These are phyloP conservation scores for Gorilla gorilla DNA, from an alignment of 2,113 vertebrate species.

Conservation along the genomic window DNA sequence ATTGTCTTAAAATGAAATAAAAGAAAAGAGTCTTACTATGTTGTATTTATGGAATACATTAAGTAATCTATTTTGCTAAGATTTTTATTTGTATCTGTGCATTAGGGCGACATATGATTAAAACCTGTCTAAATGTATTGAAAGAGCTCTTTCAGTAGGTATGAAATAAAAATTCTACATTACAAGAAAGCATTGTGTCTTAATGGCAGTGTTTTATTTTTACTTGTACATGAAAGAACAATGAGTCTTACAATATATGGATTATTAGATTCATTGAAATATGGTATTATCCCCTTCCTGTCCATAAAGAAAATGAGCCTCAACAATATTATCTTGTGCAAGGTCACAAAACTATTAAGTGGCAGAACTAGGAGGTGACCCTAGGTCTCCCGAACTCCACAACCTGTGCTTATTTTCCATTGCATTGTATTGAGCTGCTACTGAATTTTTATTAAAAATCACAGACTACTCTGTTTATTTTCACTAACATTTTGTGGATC, in stretches of 20 bases:
- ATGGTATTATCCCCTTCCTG: not conserved
- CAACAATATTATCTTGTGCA: not conserved
- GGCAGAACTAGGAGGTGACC: not conserved
- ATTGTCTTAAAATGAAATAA: too few relatives aligned
- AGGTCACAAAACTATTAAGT: not conserved
- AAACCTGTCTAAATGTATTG: not conserved
- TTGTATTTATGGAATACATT: not conserved
- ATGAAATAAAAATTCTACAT: slow-evolving; percentile 20
- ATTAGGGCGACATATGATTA: not conserved
- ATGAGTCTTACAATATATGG: not conserved
- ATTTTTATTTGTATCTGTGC: not conserved
- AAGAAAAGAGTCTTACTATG: not conserved
- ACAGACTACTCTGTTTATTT: not conserved
- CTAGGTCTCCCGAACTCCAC: not conserved
- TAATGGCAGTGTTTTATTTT: not conserved
- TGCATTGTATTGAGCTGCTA: not conserved
- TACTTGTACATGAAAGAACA: not conserved
- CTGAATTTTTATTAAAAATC: slow-evolving; percentile 5
- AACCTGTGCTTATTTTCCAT: not conserved
- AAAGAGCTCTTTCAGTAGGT: not conserved
- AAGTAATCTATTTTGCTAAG: not conserved
- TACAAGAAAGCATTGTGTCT: not conserved
- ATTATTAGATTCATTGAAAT: not conserved
- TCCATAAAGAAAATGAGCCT: not conserved
- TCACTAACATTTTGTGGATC: not conserved